Base-by-base conservation (phyloP, 2,797 vertebrate species). In the Channallabes apus region DNA sequence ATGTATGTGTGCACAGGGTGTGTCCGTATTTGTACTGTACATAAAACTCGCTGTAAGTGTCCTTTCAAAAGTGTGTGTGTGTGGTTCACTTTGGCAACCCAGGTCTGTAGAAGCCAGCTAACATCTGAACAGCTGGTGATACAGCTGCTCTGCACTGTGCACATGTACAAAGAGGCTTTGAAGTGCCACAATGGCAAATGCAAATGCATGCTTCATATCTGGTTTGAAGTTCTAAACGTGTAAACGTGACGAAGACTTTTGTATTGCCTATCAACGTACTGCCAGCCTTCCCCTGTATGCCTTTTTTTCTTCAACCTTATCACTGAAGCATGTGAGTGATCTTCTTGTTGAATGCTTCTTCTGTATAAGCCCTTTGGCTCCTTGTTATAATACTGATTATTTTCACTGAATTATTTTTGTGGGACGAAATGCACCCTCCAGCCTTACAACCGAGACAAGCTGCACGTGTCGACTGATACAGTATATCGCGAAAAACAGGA, bases 401-500 rank as follows among this genome's bases (percentile, higher is more conserved):
- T 71, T 80, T 61, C 27, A 54, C 73, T 18, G 18, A 80, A 32
- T 58, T 80, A 24, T 73, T 67, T 59, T 58, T 51, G 62, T 80
- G 69, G 78, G 62, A 81, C 56, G 2, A 78, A 54, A 75, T 84
- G 83, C 87, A 88, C 87, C 86, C 65, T 80, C 83, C 87, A 86
- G 89, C 87, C 89, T 90, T 90, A 90, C 18, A 59, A 81, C 82
- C 35, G 67, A 54, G 62, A 86, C 20, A 79, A 76, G 59, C 76
- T 64, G 58, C 80, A 81, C 80, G 7, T 72, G 83, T 80, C 38
- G 59, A 82, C 59, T 6, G 38, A 86, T 54, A 32, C 32, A 32
- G 32, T 32, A 18, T 17, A 15, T 9, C 6, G 68, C 35, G 1
- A 14, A 58, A 56, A 79, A 80, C 24, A 4, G 11, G 67, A 29